A percentile compares a stretch with the other conserved stretches of the same genome.
Conservation (phyloP, 2,797 vertebrate species). For the Pseudochromis fuscus region DNA sequence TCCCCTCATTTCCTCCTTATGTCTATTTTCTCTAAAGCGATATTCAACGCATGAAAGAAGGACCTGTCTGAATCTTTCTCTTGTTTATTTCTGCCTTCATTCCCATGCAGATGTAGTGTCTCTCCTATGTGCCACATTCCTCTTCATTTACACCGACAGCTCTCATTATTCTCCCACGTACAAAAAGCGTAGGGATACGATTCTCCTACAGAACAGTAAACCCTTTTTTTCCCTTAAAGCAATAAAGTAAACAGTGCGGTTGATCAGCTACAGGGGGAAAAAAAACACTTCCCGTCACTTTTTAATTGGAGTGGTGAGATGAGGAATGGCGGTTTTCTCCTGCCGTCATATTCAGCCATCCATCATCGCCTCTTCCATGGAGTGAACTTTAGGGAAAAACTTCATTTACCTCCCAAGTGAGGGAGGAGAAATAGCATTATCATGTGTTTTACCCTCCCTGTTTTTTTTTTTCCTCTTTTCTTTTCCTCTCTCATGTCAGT, state of each 20-base stretch:
- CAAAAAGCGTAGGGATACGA: not conserved
- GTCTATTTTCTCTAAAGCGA: slow-evolving; percentile 18
- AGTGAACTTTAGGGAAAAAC: slow-evolving; percentile 64
- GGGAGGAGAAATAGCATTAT: slow-evolving; percentile 48
- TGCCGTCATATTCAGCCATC: slow-evolving; percentile 62
- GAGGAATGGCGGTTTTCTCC: slow-evolving; percentile 63
- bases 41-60: slow-evolving; percentile 9
- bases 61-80: not conserved
- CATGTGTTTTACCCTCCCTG: slow-evolving; percentile 41
- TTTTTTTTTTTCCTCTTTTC: not conserved
- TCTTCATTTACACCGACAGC: slow-evolving; percentile 33
- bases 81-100: slow-evolving; percentile 24
- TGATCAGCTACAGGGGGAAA: slow-evolving; percentile 37
- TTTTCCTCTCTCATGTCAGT: slow-evolving; percentile 28
- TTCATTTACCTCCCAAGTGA: slow-evolving; percentile 55
- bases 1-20: not conserved
- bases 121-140: not conserved
- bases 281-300: slow-evolving; percentile 54
- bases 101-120: slow-evolving; percentile 29
- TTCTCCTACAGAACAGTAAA: slow-evolving; percentile 14
- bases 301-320: slow-evolving; percentile 75
- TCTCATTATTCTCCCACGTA: slow-evolving; percentile 43
- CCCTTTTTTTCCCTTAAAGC: slow-evolving; percentile 27
- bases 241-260: slow-evolving; percentile 50
- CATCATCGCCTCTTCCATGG: slow-evolving; percentile 63